phyloP scores from a whole-genome alignment of 2,888 invertebrate species.

The Acleris cristana region DNA sequence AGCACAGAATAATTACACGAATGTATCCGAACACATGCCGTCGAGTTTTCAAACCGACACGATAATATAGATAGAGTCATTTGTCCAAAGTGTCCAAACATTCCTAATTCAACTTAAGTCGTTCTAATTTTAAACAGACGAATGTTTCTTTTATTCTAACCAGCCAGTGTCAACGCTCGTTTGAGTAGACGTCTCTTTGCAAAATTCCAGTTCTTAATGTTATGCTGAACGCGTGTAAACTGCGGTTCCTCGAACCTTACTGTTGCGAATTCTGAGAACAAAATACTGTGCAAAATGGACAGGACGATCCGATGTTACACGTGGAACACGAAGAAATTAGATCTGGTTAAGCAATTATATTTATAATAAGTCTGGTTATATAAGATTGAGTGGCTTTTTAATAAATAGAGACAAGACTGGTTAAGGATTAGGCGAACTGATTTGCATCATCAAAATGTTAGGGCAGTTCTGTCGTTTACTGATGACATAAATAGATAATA shows the following conservation, averaged over 20 bases:
- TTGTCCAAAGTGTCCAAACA: neutral
- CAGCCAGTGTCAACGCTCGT: slow-evolving; percentile 9
- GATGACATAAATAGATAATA: neutral
- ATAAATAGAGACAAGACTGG: too few species aligned
- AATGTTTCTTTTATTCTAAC: neutral
- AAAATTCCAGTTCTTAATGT: slow-evolving; percentile 21
- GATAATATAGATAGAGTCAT: too few species aligned
- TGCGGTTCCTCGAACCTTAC: slow-evolving; percentile 27
- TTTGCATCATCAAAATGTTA: too few species aligned
- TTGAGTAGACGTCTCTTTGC: slow-evolving; percentile 5
- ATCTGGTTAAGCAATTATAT: neutral
- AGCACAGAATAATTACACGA: too few species aligned
- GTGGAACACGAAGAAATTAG: slow-evolving; percentile 21
- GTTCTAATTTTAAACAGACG: neutral
- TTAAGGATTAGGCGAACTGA: too few species aligned
- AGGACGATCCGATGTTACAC: slow-evolving; percentile 4
- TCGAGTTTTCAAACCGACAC: too few species aligned
- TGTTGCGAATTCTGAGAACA: slow-evolving; percentile 28
- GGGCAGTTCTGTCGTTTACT: too few species aligned
- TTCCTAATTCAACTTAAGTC: neutral
- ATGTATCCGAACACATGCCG: too few species aligned
- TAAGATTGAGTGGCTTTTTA: too few species aligned
- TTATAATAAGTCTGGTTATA: neutral
- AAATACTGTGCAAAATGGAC: slow-evolving; percentile 14
- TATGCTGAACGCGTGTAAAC: slow-evolving; percentile 24